Evolutionary conservation across 2,797 vertebrate genomes (phyloP), one percentile per base, ranked within the genome.

Genomic region (Pampus argenteus): DNA sequence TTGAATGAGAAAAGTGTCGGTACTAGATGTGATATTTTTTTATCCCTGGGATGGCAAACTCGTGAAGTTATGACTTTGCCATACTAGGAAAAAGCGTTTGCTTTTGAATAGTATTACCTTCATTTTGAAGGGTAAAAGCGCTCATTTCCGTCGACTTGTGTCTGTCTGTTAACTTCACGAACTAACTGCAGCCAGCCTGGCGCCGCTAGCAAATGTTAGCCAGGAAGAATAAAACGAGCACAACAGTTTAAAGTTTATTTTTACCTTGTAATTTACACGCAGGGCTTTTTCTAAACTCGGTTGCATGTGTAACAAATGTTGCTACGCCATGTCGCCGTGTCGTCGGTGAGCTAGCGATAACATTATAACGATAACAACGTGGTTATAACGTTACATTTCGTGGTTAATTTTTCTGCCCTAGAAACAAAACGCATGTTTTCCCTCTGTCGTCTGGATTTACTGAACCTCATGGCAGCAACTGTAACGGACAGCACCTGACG

Each of bases 121-220:
- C 74, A 77, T 56, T 82, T 70, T 82, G 44, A 68, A 0, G 15
- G 7, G 1, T 0, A 0, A 34, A 66, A 0, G 15, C 8, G 2
- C 0, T 0, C 0, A 29, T 23, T 80, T 86, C 87, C 81, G 40
- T 28, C 34, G 9, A 15, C 2, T 28, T 4, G 3, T 14, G 15
- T 1, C 0, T 0, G 3, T 18, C 1, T 18, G 38, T 47, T 54
- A 48, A 45, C 44, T 86, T 72, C 1, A 23, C 57, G 40, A 17
- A 2, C 1, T 17, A 1, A 9, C 22, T 1, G 59, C 76, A 89
- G 88, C 67, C 91, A 85, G 71, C 82, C 74, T 60, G 91, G 87
- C 88, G 91, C 88, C 91, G 85, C 82, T 87, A 80, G 61, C 52
- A 9, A 10, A 3, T 28, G 15, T 54, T 40, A 25, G 76, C 71